These are phyloP conservation scores for Ariopsis seemanni DNA, from an alignment of 2,113 vertebrate genomes.

Conservation along the genomic window DNA sequence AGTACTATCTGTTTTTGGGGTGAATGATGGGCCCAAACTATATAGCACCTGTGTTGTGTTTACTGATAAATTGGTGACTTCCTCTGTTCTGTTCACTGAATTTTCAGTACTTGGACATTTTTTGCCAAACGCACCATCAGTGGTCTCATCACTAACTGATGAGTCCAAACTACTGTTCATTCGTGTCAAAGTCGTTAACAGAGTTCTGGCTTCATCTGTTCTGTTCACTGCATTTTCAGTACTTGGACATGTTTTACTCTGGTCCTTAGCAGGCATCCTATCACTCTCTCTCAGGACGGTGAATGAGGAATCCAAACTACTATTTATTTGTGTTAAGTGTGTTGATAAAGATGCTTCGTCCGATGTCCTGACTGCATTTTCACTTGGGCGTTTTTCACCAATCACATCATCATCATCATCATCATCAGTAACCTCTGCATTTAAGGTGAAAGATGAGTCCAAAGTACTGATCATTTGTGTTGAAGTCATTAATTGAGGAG, in stretches of 20 bases:
- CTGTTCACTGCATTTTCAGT: background rate
- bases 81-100: background rate
- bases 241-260: background rate
- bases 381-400: background rate
- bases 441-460: background rate
- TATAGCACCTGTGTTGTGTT: background rate
- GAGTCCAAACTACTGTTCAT: background rate
- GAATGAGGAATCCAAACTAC: background rate
- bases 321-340: background rate
- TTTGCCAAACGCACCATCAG: background rate
- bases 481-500: background rate
- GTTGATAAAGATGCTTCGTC: background rate
- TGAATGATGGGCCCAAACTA: background rate
- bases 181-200: background rate
- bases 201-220: background rate
- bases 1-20: background rate
- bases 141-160: background rate
- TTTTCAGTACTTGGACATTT: constrained; percentile 6
- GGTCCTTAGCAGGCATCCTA: background rate
- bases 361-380: background rate
- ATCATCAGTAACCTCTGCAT: background rate
- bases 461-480: background rate
- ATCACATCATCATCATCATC: background rate
- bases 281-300: background rate
- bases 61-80: background rate